phyloP scores from a whole-genome alignment of 2,797 vertebrate genomes.

The Manis crassicaudata region DNA sequence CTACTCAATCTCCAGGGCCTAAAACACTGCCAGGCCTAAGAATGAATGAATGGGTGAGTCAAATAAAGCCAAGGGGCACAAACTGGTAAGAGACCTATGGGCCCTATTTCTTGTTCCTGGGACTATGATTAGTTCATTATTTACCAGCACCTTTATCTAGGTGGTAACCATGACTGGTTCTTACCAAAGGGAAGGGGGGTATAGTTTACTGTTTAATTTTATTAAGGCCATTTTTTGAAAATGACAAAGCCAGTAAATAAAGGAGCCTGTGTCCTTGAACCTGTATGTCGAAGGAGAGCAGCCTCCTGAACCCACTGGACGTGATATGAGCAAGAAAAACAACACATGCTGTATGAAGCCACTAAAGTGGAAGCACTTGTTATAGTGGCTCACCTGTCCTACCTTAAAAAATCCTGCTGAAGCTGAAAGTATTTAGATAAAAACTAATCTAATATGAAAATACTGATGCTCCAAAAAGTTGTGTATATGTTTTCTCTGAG shows the following conservation, averaged over 20 bases:
- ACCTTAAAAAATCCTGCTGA: neutral
- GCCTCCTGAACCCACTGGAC: neutral
- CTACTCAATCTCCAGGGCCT: neutral
- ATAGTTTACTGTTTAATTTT: neutral
- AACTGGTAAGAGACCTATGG: neutral
- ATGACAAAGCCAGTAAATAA: neutral
- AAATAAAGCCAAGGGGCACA: neutral
- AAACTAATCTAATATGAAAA: conserved; percentile 24
- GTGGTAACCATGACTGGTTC: neutral
- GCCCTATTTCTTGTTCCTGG: neutral
- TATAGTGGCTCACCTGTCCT: neutral
- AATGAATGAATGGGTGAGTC: neutral
- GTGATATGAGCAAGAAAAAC: neutral
- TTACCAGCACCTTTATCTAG: neutral
- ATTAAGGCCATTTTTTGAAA: neutral
- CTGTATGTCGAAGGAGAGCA: neutral
- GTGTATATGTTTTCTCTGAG: neutral
- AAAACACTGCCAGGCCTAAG: neutral
- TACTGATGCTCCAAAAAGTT: neutral
- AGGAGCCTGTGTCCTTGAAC: neutral
- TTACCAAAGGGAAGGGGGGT: neutral
- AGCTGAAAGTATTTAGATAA: neutral
- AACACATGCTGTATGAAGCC: neutral
- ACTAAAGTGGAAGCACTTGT: neutral
- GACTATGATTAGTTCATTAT: neutral